Percentiles rank a stretch among this genome's conserved stretches.
phyloP scores from a whole-genome alignment of 37 sponge, comb jelly and placozoan genomes.

The Cladorhizidae sp. region DNA sequence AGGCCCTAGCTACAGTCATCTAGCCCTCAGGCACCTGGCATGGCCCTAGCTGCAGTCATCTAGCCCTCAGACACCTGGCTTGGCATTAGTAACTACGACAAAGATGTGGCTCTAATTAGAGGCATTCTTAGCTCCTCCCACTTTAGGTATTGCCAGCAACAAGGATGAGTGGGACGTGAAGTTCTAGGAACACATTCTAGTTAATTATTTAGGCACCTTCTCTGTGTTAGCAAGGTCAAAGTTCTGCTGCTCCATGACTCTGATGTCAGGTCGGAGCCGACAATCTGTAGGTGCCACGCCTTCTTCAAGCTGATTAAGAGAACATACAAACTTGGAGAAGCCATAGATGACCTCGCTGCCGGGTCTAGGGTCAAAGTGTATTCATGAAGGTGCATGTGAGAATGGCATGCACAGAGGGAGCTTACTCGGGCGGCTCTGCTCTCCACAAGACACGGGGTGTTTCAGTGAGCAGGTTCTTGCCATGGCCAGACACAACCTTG shows the following conservation, averaged over 20 bases:
- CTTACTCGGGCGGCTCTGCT: constrained; percentile 50
- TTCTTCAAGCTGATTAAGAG: constrained; percentile 88
- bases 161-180: too few relatives aligned
- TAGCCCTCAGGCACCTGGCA: too few relatives aligned
- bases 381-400: neutral
- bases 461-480: constrained; percentile 53
- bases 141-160: too few relatives aligned
- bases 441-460: constrained; percentile 47
- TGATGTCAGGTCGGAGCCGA: constrained; percentile 87
- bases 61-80: too few relatives aligned
- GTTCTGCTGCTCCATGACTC: constrained; percentile 86
- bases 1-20: too few relatives aligned
- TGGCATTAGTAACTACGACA: too few relatives aligned
- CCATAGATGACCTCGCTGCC: constrained; percentile 82
- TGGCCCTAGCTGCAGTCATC: too few relatives aligned
- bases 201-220: constrained; percentile 61
- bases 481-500: constrained; percentile 48
- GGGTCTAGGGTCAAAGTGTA: constrained; percentile 33
- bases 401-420: neutral
- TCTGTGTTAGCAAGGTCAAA: constrained; percentile 79
- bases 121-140: too few relatives aligned
- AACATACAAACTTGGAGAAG: constrained; percentile 74
- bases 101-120: too few relatives aligned
- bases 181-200: neutral
- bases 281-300: constrained; percentile 94